These are phyloP conservation scores for Helostoma temminkii DNA, from an alignment of 2,797 vertebrate species.

Conservation along the genomic window DNA sequence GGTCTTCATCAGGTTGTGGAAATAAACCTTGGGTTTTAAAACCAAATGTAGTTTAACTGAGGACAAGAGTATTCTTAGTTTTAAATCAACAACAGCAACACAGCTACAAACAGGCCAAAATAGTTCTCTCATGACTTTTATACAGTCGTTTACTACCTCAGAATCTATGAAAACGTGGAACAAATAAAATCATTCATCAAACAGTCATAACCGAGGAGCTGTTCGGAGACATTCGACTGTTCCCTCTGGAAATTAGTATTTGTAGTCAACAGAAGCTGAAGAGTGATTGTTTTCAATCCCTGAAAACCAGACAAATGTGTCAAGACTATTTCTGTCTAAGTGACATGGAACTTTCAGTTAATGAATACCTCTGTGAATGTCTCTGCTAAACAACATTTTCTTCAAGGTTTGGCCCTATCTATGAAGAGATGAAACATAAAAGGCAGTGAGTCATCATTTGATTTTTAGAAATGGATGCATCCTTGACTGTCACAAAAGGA, in stretches of 20 bases:
- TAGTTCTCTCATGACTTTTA: neutral
- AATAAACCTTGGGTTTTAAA: neutral
- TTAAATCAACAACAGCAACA: neutral
- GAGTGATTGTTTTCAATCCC: neutral
- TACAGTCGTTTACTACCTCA: neutral
- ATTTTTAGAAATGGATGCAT: neutral
- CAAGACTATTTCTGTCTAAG: neutral
- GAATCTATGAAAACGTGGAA: neutral
- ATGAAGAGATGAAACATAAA: neutral
- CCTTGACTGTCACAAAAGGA: neutral
- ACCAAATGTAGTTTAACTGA: neutral
- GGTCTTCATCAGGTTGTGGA: neutral
- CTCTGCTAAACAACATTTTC: neutral
- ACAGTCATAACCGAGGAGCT: neutral
- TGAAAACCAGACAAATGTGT: neutral
- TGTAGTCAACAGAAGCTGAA: neutral
- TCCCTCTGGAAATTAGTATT: neutral
- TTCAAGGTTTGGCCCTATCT: neutral
- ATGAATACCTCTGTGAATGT: neutral
- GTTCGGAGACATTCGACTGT: neutral
- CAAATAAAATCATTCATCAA: neutral
- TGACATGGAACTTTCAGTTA: constrained; percentile 1
- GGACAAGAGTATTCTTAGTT: neutral
- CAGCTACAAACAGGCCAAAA: neutral
- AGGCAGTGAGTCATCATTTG: neutral